These are phyloP conservation scores for Dipus sagitta DNA, from an alignment of 2,797 vertebrate genomes.

Conservation along the genomic window DNA sequence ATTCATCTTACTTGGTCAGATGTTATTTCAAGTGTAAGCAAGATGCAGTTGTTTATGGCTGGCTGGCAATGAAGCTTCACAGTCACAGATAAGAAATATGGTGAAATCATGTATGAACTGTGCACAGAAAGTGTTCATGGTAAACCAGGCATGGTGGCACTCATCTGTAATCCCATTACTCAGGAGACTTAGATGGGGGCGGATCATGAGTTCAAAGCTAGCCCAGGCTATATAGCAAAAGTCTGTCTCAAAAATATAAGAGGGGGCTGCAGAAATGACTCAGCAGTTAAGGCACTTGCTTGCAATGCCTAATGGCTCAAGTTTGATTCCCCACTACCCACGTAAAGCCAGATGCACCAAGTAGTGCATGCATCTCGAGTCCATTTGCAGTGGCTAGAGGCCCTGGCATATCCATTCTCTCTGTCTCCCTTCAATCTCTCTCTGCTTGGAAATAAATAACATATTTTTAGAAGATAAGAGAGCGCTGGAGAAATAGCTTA, in stretches of 20 bases:
- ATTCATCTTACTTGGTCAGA: background rate
- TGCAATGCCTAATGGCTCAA: too few relatives aligned
- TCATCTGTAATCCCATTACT: background rate
- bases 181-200: background rate
- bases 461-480: too few relatives aligned
- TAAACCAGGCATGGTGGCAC: background rate
- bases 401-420: too few relatives aligned
- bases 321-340: too few relatives aligned
- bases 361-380: too few relatives aligned
- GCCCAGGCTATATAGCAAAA: background rate
- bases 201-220: background rate
- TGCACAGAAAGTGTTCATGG: background rate
- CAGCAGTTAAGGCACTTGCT: too few relatives aligned
- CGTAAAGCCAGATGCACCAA: too few relatives aligned
- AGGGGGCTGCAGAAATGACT: too few relatives aligned
- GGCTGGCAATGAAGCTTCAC: background rate
- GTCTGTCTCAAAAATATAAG: background rate
- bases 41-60: background rate
- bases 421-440: too few relatives aligned
- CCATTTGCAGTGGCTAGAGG: too few relatives aligned
- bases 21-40: slow-evolving; percentile 35
- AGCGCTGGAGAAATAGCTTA: too few relatives aligned
- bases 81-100: background rate
- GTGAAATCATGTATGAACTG: background rate
- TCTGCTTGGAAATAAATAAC: too few relatives aligned